These are phyloP conservation scores for Drosophila mettleri DNA, from an alignment of 2,888 invertebrate species.

Conservation along the genomic window DNA sequence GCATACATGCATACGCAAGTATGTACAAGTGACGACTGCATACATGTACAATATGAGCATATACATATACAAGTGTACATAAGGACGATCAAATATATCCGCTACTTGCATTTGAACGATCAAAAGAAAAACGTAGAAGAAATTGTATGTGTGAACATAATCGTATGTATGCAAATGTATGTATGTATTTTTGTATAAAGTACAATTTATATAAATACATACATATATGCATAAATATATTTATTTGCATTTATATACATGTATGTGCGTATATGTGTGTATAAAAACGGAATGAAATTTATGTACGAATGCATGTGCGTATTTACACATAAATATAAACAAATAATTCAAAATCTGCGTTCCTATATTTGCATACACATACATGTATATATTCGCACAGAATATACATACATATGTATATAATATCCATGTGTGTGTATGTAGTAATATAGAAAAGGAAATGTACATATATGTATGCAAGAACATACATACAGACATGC, in stretches of 20 bases:
- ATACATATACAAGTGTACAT: slow-evolving; percentile 22
- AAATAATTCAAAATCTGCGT: slow-evolving; percentile 1
- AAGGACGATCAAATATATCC: slow-evolving; percentile 37
- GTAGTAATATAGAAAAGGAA: slow-evolving; percentile 2
- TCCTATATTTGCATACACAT: neutral
- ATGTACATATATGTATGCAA: slow-evolving; percentile 2
- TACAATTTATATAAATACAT: neutral
- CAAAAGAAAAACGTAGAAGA: neutral
- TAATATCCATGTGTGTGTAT: neutral
- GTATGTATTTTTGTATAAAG: no score
- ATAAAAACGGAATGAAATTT: no score
- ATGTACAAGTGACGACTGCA: slow-evolving; percentile 5
- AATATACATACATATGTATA: neutral
- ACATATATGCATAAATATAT: neutral
- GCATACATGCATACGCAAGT: slow-evolving; percentile 28
- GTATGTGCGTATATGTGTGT: no score
- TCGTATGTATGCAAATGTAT: neutral
- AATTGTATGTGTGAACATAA: neutral
- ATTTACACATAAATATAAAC: slow-evolving; percentile 8
- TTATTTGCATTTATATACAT: neutral
- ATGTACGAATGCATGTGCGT: neutral
- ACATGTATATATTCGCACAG: neutral
- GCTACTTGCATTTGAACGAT: slow-evolving; percentile 6
- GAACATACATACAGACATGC: neutral
- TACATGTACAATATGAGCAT: slow-evolving; percentile 4